phyloP scores from a whole-genome alignment of 2,888 invertebrate species.

The Ganaspis brasiliensis region DNA sequence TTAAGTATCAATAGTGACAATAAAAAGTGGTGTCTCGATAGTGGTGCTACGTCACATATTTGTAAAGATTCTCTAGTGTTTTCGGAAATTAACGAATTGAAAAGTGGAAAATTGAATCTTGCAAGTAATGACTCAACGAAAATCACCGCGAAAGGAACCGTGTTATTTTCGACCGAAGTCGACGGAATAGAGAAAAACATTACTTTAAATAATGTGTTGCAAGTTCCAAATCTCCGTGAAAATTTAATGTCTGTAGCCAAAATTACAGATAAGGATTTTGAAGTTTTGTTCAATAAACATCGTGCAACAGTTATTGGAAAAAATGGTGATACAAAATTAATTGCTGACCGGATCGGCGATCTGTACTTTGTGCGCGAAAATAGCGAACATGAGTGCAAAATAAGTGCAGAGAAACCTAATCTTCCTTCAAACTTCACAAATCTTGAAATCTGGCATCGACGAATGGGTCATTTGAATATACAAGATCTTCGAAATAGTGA shows the following conservation, averaged over 20 bases:
- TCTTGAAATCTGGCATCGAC: constrained; percentile 47
- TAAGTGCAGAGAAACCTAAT: background rate
- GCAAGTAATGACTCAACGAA: background rate
- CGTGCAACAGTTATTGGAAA: constrained; percentile 20
- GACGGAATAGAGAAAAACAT: background rate
- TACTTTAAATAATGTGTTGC: background rate
- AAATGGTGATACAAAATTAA: constrained; percentile 28
- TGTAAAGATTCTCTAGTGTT: background rate
- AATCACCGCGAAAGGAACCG: background rate
- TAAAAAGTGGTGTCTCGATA: background rate
- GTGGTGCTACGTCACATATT: background rate
- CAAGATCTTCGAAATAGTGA: constrained; percentile 41
- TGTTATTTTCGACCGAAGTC: constrained; percentile 3
- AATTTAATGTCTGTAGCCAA: background rate
- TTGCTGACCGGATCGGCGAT: constrained; percentile 38
- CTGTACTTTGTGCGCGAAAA: constrained; percentile 41
- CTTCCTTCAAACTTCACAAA: background rate
- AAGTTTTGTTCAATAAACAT: constrained; percentile 25
- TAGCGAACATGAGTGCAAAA: background rate
- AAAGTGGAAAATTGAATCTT: background rate
- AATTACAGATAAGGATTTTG: constrained; percentile 42
- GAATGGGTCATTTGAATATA: constrained; percentile 50
- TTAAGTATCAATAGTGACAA: background rate
- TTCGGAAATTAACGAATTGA: background rate
- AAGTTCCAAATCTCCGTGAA: constrained; percentile 1